Conservation (phyloP, 2,113 vertebrate genomes). For the Craseonycteris thonglongyai region DNA sequence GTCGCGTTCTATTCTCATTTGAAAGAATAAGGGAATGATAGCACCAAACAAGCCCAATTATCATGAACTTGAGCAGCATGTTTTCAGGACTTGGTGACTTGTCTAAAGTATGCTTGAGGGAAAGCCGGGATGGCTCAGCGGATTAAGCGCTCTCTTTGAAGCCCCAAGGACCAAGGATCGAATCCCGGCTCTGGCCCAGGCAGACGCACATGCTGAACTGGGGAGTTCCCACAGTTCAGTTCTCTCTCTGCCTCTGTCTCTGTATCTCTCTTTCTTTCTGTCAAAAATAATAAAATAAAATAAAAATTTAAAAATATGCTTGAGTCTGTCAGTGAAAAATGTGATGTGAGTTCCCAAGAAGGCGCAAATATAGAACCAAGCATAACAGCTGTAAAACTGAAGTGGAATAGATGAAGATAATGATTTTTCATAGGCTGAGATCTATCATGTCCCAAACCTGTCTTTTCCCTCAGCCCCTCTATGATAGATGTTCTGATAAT, state of each 20-base stretch:
- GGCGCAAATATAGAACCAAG: not conserved
- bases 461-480: not conserved
- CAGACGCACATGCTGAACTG: too few species aligned
- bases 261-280: too few species aligned
- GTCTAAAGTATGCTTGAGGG: not conserved
- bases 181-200: too few species aligned
- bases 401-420: not conserved
- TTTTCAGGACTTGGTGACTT: conserved; percentile 26
- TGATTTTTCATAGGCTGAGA: conserved; percentile 2
- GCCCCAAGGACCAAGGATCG: too few species aligned
- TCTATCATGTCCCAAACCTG: not conserved
- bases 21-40: not conserved
- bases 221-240: too few species aligned
- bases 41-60: not conserved
- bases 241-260: too few species aligned
- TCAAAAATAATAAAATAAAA: too few species aligned
- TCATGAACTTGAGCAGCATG: not conserved
- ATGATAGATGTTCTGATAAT: not conserved
- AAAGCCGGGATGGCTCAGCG: too few species aligned
- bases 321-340: not conserved
- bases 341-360: not conserved
- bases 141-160: too few species aligned
- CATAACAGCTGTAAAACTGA: not conserved
- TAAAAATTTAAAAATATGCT: not conserved
- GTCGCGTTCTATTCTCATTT: not conserved